Evolutionary conservation across 2,113 vertebrate genomes (phyloP), one percentile per base, ranked within the genome.

Genomic region (Corythoichthys haematopterus): DNA sequence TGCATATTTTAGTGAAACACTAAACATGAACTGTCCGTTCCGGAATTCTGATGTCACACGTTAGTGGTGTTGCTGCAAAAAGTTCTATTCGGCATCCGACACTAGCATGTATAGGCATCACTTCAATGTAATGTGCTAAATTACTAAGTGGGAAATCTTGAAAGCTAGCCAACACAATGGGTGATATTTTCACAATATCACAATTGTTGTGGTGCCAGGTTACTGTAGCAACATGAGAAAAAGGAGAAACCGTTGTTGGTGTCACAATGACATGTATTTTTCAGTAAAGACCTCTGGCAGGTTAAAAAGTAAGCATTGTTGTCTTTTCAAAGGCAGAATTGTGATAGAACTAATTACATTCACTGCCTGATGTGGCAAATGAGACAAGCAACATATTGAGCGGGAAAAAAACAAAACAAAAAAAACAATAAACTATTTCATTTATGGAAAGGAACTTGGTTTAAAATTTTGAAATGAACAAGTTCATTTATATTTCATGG

Each of bases 1-100:
- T 79, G 72, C 62, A 80, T 78, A 66, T 75, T 75, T 37, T 14
- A 3, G 36, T 70, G 78, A 81, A 52, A 56, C 64, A 80, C 65
- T 72, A 76, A 76, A 72, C 61, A 61, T 48, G 52, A 33, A 52
- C 4, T 1, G 1, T 3, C 38, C 47, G 46, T 80, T 80, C 78
- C 74, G 68, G 46, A 78, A 65, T 40, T 71, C 40, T 52, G 69
- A 66, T 69, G 66, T 70, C 20, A 15, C n/a, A 14, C 5, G 16
- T 20, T 28, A 33, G 20, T 9, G 52, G 9, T 12, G 52, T 28
- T 20, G 33, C 33, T 4, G 55, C 13, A 11, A 12, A 15, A 57
- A 36, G 35, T 12, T 36, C 10, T 11, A n/a, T 20, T 52, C 2
- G 20, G 9, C 5, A 15, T 36, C 55, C 20, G 50, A 52, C n/a